These are phyloP conservation scores for Pseudorhombus dupliciocellatus DNA, from an alignment of 2,113 vertebrate genomes.

Conservation along the genomic window DNA sequence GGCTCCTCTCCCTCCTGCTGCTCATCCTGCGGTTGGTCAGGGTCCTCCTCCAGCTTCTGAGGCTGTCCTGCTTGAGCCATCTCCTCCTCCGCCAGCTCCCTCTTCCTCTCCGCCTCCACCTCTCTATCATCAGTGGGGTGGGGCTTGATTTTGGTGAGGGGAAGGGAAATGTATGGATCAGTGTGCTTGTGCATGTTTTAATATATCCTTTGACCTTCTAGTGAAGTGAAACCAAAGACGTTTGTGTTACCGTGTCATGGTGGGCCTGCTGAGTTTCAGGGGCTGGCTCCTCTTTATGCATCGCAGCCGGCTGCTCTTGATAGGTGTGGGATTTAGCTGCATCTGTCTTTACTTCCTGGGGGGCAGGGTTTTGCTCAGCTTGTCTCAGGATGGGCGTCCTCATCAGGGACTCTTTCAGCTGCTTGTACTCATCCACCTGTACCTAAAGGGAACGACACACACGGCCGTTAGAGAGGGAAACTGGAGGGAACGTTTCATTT, in stretches of 20 bases:
- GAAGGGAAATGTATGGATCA: background rate
- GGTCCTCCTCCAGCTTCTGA: slow-evolving; percentile 83
- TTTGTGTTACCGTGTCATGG: slow-evolving; percentile 54
- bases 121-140: slow-evolving; percentile 79
- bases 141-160: slow-evolving; percentile 73
- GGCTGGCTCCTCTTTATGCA: background rate
- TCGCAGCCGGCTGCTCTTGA: slow-evolving; percentile 1
- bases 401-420: slow-evolving; percentile 88
- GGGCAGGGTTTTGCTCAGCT: slow-evolving; percentile 45
- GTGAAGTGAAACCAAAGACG: background rate
- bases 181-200: background rate
- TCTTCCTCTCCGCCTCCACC: slow-evolving; percentile 88
- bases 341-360: slow-evolving; percentile 18
- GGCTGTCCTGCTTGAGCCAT: slow-evolving; percentile 89
- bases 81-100: slow-evolving; percentile 90
- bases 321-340: slow-evolving; percentile 22
- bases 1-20: slow-evolving; percentile 50
- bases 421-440: slow-evolving; percentile 92
- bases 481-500: no score
- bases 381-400: slow-evolving; percentile 81
- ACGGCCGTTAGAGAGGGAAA: background rate
- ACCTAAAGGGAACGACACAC: slow-evolving; percentile 73
- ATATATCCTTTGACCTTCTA: background rate
- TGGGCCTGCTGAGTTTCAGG: slow-evolving; percentile 26
- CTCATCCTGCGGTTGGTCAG: slow-evolving; percentile 65